These are phyloP conservation scores for Anoura caudifer DNA, from an alignment of 2,113 vertebrate genomes.

Conservation along the genomic window DNA sequence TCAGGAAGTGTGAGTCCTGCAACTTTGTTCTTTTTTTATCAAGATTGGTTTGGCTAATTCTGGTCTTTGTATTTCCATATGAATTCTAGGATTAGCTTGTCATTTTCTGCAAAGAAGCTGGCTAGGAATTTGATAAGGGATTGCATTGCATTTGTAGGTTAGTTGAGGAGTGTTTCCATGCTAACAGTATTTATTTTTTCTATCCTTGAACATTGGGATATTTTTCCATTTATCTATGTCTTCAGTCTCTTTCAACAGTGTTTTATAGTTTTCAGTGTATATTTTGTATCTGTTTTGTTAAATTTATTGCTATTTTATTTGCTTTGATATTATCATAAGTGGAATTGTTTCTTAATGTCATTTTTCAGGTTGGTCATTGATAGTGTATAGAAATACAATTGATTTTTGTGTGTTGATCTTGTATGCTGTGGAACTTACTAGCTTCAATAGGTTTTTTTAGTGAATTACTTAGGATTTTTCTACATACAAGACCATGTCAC, in stretches of 20 bases:
- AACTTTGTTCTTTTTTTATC: not conserved
- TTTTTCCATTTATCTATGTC: not conserved
- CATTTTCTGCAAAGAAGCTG: not conserved
- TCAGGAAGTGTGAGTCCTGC: not conserved
- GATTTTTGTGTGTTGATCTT: not conserved
- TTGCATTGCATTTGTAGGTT: not conserved
- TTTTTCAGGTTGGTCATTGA: not conserved
- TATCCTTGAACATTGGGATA: not conserved
- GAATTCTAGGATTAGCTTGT: not conserved
- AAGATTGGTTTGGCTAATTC: not conserved
- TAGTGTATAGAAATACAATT: not conserved
- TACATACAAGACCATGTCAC: not conserved
- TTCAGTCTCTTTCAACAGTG: not conserved
- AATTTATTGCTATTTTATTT: not conserved
- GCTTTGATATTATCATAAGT: not conserved
- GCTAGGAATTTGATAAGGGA: not conserved
- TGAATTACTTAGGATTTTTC: not conserved
- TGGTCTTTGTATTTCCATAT: not conserved
- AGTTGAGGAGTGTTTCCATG: not conserved
- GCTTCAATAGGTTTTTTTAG: not conserved
- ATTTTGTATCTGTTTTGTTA: not conserved
- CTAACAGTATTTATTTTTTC: not conserved
- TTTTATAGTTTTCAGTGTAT: not conserved
- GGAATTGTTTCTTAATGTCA: not conserved
- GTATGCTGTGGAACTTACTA: not conserved